phyloP scores from a whole-genome alignment of 2,113 vertebrate species.

The Ictalurus punctatus region DNA sequence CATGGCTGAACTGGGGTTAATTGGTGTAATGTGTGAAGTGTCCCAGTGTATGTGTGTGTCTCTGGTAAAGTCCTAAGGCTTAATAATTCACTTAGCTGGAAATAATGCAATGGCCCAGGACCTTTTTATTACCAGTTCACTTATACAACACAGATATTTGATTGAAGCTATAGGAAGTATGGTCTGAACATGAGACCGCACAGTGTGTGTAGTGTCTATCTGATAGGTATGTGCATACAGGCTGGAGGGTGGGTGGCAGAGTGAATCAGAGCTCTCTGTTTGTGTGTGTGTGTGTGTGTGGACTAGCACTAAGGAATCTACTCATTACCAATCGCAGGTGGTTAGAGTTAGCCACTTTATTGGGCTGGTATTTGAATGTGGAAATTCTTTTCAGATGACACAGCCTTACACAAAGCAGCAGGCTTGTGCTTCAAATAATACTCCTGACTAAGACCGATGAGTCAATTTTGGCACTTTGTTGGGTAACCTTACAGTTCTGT shows the following conservation, averaged over 20 bases:
- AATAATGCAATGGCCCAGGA: background rate
- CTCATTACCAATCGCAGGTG: constrained; percentile 53
- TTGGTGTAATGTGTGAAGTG: constrained; percentile 45
- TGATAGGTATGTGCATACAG: background rate
- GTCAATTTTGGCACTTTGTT: background rate
- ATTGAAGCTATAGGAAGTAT: background rate
- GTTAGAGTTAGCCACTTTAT: constrained; percentile 43
- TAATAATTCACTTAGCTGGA: constrained; percentile 5
- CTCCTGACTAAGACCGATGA: background rate
- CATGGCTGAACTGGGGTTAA: constrained; percentile 43
- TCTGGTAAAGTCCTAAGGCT: background rate
- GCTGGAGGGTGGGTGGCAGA: constrained; percentile 1
- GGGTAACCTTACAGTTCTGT: background rate
- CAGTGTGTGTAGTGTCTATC: background rate
- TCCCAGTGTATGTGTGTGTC: background rate
- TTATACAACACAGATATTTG: background rate
- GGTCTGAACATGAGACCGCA: background rate
- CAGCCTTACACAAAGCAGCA: constrained; percentile 28
- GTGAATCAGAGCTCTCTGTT: constrained; percentile 25
- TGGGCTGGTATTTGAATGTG: constrained; percentile 37
- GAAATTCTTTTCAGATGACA: constrained; percentile 48
- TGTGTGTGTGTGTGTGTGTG: constrained; percentile 15
- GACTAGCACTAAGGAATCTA: constrained; percentile 24
- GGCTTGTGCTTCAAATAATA: constrained; percentile 14
- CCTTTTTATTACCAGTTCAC: background rate